Conservation (phyloP, 2,797 vertebrate species). For the Luscinia megarhynchos region DNA sequence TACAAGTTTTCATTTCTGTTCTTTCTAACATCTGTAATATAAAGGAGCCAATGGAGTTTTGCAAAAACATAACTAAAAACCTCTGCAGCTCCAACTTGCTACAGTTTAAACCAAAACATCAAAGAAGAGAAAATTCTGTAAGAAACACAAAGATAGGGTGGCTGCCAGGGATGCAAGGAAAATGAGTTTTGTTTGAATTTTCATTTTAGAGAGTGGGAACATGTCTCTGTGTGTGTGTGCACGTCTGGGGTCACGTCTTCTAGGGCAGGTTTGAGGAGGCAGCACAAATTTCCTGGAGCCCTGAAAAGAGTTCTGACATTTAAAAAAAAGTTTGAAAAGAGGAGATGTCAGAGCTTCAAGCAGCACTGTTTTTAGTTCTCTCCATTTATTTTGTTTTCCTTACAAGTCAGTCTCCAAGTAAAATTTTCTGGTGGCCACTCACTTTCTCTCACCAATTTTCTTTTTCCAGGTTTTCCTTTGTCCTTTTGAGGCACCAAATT, state of each 20-base stretch:
- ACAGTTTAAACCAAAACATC: not conserved
- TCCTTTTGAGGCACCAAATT: not conserved
- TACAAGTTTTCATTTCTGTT: not conserved
- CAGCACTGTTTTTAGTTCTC: not conserved
- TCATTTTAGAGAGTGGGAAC: not conserved
- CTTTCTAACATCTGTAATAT: not conserved
- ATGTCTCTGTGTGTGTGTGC: fast-evolving
- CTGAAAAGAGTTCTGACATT: not conserved
- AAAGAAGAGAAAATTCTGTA: not conserved
- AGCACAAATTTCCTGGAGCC: not conserved
- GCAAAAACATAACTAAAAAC: not conserved
- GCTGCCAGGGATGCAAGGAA: not conserved
- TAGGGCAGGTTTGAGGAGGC: not conserved
- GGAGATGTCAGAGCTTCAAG: not conserved
- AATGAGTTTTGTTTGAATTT: not conserved
- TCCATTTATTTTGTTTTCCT: not conserved
- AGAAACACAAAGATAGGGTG: not conserved
- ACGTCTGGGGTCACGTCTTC: not conserved
- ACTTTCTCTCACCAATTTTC: not conserved
- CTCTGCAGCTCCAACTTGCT: not conserved
- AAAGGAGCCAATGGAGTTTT: not conserved
- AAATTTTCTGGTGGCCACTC: not conserved
- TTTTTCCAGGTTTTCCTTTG: not conserved
- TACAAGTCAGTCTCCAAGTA: not conserved
- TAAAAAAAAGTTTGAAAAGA: not conserved